Conservation (phyloP, 1,140 invertebrate species). For the Probaryconus sp. region DNA sequence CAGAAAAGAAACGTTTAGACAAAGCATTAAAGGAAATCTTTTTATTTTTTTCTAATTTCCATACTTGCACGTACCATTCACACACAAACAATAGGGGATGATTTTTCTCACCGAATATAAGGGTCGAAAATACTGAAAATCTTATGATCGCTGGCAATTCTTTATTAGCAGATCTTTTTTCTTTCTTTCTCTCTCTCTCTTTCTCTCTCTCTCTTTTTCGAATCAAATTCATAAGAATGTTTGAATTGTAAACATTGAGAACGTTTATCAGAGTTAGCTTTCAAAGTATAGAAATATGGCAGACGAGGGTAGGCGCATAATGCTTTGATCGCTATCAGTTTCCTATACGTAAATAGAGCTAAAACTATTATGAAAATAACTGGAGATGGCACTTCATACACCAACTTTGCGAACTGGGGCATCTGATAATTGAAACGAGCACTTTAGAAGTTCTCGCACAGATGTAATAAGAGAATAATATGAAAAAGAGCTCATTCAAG, state of each 20-base stretch:
- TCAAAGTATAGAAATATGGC: neutral
- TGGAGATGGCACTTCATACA: constrained; percentile 41
- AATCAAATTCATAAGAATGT: constrained; percentile 2
- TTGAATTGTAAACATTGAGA: neutral
- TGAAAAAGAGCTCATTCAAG: neutral
- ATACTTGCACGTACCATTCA: neutral
- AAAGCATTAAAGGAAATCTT: constrained; percentile 17
- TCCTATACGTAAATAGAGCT: constrained; percentile 33
- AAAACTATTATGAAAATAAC: constrained; percentile 65
- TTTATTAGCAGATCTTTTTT: too few relatives aligned
- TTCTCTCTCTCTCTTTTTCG: too few relatives aligned
- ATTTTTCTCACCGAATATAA: neutral
- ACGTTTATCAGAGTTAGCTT: constrained; percentile 11
- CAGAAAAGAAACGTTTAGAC: too few relatives aligned
- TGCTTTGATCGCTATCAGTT: constrained; percentile 19
- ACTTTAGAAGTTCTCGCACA: constrained; percentile 41
- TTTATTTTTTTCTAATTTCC: constrained; percentile 19
- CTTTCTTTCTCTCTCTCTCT: too few relatives aligned
- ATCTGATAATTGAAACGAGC: constrained; percentile 62
- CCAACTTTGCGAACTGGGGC: constrained; percentile 64
- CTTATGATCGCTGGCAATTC: too few relatives aligned
- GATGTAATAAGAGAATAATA: constrained; percentile 25
- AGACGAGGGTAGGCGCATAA: constrained; percentile 4
- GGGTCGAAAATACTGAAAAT: too few relatives aligned
- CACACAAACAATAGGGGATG: neutral